Percentiles rank a stretch among this genome's conserved stretches.
Conservation (phyloP, 2,888 invertebrate genomes). For the Cartodere bifasciata region DNA sequence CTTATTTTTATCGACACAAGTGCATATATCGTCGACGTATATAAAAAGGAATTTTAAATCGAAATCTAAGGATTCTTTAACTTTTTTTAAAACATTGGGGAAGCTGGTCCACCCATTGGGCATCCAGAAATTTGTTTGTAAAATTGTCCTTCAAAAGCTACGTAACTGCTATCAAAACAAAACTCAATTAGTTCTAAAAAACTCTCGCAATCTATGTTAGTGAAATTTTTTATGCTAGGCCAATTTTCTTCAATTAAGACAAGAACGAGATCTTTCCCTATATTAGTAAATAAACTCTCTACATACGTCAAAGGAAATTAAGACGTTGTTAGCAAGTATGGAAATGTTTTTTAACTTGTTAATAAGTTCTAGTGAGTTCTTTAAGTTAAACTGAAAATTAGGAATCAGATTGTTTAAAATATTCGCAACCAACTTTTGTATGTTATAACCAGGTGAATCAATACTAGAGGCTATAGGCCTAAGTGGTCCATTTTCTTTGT, state of each 20-base stretch:
- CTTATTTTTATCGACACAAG: no score
- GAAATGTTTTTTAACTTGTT: background rate
- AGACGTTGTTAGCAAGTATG: background rate
- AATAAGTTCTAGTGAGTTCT: constrained; percentile 3
- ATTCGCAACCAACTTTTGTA: background rate
- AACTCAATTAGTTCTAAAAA: background rate
- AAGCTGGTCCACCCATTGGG: no score
- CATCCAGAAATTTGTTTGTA: no score
- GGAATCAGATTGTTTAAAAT: no score
- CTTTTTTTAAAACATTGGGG: no score
- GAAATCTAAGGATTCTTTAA: no score
- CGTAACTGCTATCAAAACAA: constrained; percentile 2
- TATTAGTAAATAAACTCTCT: constrained; percentile 4
- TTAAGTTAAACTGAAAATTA: background rate
- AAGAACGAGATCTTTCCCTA: no score
- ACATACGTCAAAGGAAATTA: constrained; percentile 1
- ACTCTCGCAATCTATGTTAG: background rate
- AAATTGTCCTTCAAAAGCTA: constrained; percentile 1
- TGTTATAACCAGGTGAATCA: constrained; percentile 4
- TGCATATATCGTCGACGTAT: no score
- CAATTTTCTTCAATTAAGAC: no score
- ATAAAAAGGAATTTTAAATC: no score
- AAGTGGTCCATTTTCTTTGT: background rate
- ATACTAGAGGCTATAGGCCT: constrained; percentile 1
- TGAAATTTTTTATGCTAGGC: background rate